Conservation (phyloP, 2,113 vertebrate species). For the Strix uralensis region DNA sequence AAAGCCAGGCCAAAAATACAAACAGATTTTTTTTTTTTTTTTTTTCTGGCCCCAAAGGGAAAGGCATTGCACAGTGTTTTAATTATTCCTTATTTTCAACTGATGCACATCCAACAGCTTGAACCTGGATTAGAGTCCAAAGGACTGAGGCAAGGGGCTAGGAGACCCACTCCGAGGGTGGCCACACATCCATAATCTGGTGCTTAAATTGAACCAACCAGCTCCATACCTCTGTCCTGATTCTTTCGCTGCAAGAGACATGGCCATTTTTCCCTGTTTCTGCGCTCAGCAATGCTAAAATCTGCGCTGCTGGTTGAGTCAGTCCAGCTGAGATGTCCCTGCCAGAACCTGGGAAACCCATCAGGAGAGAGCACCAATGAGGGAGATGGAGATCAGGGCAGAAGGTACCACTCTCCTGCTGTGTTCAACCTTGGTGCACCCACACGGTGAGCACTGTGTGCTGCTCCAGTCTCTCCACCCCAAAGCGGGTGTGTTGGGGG, state of each 20-base stretch:
- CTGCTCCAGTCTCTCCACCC: background rate
- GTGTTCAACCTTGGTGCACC: background rate
- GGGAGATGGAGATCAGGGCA: background rate
- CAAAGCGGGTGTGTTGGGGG: background rate
- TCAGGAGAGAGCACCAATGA: background rate
- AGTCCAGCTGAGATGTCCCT: background rate
- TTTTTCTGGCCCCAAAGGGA: background rate
- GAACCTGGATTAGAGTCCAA: background rate
- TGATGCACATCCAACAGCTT: background rate
- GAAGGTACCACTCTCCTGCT: background rate
- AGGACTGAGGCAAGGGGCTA: background rate
- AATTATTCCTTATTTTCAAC: slow-evolving; percentile 11
- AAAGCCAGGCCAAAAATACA: slow-evolving; percentile 12
- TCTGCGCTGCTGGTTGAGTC: background rate
- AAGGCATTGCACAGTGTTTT: background rate
- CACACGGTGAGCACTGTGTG: fast-evolving
- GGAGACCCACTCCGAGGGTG: background rate
- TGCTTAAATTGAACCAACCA: background rate
- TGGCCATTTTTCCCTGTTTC: background rate
- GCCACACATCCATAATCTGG: background rate
- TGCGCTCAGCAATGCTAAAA: background rate
- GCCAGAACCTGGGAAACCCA: background rate
- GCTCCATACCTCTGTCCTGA: background rate
- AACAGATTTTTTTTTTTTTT: background rate
- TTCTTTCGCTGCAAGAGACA: background rate